phyloP scores from a whole-genome alignment of 2,113 vertebrate genomes.

The Dromiciops gliroides region DNA sequence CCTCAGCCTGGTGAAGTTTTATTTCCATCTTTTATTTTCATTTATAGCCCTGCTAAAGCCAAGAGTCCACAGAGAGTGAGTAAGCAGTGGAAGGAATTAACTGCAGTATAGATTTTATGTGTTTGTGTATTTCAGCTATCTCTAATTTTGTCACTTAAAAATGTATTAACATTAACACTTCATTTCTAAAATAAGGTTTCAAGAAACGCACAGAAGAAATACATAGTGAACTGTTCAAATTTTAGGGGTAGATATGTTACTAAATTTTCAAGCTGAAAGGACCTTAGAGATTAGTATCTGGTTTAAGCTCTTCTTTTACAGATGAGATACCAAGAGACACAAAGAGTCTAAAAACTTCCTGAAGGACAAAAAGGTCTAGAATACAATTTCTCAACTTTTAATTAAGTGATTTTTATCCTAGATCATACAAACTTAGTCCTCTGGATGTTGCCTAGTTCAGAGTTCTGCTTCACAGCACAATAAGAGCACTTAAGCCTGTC shows the following conservation, averaged over 20 bases:
- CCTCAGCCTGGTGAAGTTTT: not conserved
- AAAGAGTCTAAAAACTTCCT: not conserved
- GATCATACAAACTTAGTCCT: not conserved
- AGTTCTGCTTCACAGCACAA: not conserved
- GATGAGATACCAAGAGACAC: not conserved
- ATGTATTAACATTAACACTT: not conserved
- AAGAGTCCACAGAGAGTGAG: not conserved
- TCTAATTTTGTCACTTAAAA: not conserved
- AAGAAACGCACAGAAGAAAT: constrained; percentile 4
- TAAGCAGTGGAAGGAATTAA: not conserved
- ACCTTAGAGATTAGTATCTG: constrained; percentile 13
- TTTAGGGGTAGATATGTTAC: not conserved
- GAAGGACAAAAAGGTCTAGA: constrained; percentile 6
- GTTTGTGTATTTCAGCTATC: not conserved
- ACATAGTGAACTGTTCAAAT: not conserved
- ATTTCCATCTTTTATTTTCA: not conserved
- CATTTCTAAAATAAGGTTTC: constrained; percentile 18
- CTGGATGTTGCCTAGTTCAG: not conserved
- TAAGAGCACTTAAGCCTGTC: not conserved
- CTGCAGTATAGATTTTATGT: not conserved
- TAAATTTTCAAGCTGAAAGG: constrained; percentile 4
- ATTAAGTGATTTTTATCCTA: not conserved
- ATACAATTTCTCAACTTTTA: not conserved
- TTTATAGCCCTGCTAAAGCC: not conserved
- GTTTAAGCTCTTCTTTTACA: not conserved